Evolutionary conservation across 2,888 invertebrate genomes (phyloP), one percentile per base, ranked within the genome.

Genomic region (Molanna angustata): DNA sequence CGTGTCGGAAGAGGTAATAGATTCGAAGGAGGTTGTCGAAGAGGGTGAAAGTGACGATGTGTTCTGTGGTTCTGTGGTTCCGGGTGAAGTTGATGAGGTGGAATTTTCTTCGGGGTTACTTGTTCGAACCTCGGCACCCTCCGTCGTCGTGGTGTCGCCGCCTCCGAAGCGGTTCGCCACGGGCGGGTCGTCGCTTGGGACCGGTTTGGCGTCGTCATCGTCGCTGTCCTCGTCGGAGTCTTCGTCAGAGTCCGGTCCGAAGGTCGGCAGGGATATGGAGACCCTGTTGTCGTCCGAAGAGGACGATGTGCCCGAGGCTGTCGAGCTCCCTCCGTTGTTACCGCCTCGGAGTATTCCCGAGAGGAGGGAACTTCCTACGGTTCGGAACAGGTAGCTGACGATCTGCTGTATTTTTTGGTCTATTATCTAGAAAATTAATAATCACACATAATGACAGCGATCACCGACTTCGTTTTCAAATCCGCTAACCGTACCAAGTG

Each of bases 391-490:
- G 69, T 81, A 78, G 68, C 84, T 80, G 60, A 84, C 83, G 67
- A 88, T 79, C 72, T 82, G 79, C 78, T 87, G 87, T 70, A 89
- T 84, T 70, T 85, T 86, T 71, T 83, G 80, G 78, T 88, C 87
- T 75, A 88, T 76, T 67, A 86, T 83, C 88, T 83, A 76, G 49
- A 58, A 60, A 49, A 57, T 43, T 50, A 55, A 47, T 20, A 43
- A 18, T 17, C 17, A 44, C 47, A 51, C 33, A 39, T 35, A 19
- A 41, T 50, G 48, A 53, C 48, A 18, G 48, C 40, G 45, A 27
- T 7, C 6, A 27, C 27, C 11, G n/a, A n/a, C n/a, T n/a, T n/a
- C n/a, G n/a, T n/a, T n/a, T n/a, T n/a, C n/a, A n/a, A n/a, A n/a
- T n/a, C n/a, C n/a, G n/a, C n/a, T n/a, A n/a, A n/a, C n/a, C n/a